Evolutionary conservation across 1,140 invertebrate genomes (phyloP), one percentile per base, ranked within the genome.

Genomic region (Macrostomum lignano): DNA sequence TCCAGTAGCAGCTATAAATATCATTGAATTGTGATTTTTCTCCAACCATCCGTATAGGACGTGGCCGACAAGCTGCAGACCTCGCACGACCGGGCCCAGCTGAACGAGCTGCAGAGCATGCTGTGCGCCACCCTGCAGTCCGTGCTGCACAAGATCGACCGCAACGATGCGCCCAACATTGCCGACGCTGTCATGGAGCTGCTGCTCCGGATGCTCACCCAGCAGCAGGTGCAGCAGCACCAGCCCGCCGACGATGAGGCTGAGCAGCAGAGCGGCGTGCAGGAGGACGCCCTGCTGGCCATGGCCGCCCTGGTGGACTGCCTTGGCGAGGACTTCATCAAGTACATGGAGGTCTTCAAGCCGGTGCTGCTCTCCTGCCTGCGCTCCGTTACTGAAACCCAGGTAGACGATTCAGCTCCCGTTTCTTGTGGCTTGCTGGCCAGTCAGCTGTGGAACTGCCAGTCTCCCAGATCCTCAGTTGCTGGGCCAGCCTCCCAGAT

Each of bases 321-420:
- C 7, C 59, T 94, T 20, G 74, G 76, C 17, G 72, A 78, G 41
- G 68, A 70, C 35, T 94, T 94, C 51, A 51, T 78, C 3, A 86
- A 86, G 47, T 96, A 94, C 51, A 86, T 94, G 77, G 76, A 84
- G 31, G 74, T 77, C 1, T 93, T 96, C 46, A 82, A 82, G 49
- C 74, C 74, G 33, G 86, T 72, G 52, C 63, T 94, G 0, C 70
- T 70, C 42, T 63, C 79, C 37, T 81, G 79, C 2, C 61, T 96
- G 15, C 79, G 81, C 52, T 93, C 88, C 56, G 70, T 76, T 56
- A 70, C 73, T 35, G 82, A 93, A 52, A 76, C 41, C 19, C 40
- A 67, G 60, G 76, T n/a, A n/a, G n/a, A n/a, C n/a, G n/a, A n/a
- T n/a, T n/a, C n/a, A n/a, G n/a, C n/a, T n/a, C n/a, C n/a, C n/a